Base-by-base conservation (phyloP, 2,113 vertebrate genomes). In the Phyllostomus discolor region DNA sequence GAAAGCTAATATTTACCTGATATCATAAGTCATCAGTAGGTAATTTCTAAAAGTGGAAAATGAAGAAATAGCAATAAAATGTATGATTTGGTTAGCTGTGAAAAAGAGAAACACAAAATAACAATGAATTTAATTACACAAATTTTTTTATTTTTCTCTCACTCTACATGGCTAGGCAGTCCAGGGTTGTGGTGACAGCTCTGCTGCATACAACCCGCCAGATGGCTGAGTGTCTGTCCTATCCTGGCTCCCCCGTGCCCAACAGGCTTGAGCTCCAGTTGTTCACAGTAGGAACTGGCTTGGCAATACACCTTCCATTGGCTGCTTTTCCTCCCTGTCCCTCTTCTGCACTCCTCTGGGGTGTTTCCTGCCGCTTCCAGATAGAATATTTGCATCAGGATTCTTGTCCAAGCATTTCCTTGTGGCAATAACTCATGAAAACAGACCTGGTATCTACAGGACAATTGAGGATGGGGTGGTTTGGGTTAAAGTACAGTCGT, bases 1-100 rank as follows among this genome's bases (percentile, higher is more conserved):
- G 52, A 81, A 67, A 67, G 20, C 33, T 67, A 83, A 66, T 78
- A 76, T 52, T 31, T 76, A 59, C 48, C 24, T 88, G n/a, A 11
- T 88, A 26, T 66, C 57, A 43, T 31, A 57, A 31, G 10, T 67
- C 38, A 81, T 83, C 15, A 35, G 43, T 69, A 92, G 19, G 72
- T 82, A 90, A 70, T 94, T 96, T 92, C 67, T 81, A 57, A 88
- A 90, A 87, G 20, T 57, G 33, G 35, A 62, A 82, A 80, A 54
- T 85, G 15, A 75, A 72, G 31, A 62, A 92, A 43, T 69, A 46
- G 22, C 4, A 90, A 80, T 73, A 79, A 38, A 46, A 91, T 67
- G 1, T 4, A 59, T 9, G 33, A 22, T 76, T 95, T 15, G 4
- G 4, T 64, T 76, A 94, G 8, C 22, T 67, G 6, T 64, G 12